A percentile compares a stretch with the other conserved stretches of the same genome.
Conservation (phyloP, 1,140 invertebrate species). For the Sitobion miscanthi region DNA sequence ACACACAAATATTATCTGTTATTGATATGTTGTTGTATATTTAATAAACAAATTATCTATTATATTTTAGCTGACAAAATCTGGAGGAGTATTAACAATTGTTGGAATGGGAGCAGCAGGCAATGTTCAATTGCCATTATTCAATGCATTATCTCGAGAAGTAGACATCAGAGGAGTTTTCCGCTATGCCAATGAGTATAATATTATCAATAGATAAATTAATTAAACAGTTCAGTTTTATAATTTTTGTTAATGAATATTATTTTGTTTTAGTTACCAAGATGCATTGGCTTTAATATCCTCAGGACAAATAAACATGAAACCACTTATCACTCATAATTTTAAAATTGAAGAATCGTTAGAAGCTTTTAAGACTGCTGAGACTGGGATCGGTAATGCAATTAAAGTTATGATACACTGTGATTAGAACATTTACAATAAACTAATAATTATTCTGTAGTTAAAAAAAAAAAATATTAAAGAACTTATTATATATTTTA, state of each 20-base stretch:
- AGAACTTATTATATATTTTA: background rate
- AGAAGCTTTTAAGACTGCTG: slow-evolving; percentile 86
- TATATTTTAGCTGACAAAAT: slow-evolving; percentile 76
- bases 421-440: slow-evolving; percentile 45
- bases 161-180: slow-evolving; percentile 92
- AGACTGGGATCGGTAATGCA: slow-evolving; percentile 71
- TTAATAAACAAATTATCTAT: background rate
- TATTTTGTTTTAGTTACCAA: slow-evolving; percentile 74
- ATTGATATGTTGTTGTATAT: background rate
- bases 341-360: slow-evolving; percentile 83
- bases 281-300: slow-evolving; percentile 84
- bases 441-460: background rate
- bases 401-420: slow-evolving; percentile 95
- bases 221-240: background rate
- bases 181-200: slow-evolving; percentile 87
- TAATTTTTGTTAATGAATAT: slow-evolving; percentile 59
- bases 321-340: slow-evolving; percentile 89
- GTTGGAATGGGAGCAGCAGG: slow-evolving; percentile 85
- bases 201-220: slow-evolving; percentile 59
- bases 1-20: background rate
- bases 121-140: slow-evolving; percentile 77
- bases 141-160: slow-evolving; percentile 80
- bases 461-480: background rate
- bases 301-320: slow-evolving; percentile 82
- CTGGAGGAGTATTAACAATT: slow-evolving; percentile 81